phyloP scores from a whole-genome alignment of 2,888 invertebrate species.

The Phoronis australis region DNA sequence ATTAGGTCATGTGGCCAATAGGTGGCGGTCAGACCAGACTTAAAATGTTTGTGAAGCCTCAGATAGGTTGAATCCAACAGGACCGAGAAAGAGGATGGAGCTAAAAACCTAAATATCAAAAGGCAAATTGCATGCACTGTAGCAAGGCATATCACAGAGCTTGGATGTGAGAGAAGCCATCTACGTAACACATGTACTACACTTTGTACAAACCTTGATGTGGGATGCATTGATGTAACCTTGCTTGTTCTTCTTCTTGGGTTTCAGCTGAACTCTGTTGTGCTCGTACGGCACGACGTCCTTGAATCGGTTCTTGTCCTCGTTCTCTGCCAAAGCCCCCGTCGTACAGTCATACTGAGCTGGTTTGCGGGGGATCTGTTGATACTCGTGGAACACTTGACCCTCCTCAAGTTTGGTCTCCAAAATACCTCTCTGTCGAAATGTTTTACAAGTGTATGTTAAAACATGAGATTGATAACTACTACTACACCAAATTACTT shows the following conservation, averaged over 20 bases:
- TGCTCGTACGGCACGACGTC: slow-evolving; percentile 87
- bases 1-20: no score
- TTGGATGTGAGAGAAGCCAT: neutral
- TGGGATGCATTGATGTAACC: slow-evolving; percentile 93
- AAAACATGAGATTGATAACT: no score
- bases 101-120: no score
- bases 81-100: no score
- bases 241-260: slow-evolving; percentile 73
- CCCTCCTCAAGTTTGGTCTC: slow-evolving; percentile 46
- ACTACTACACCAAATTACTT: no score
- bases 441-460: no score
- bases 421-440: slow-evolving; percentile 38
- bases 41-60: no score
- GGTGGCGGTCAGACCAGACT: no score
- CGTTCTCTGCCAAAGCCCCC: slow-evolving; percentile 68
- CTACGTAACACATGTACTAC: neutral
- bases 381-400: slow-evolving; percentile 66
- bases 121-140: no score
- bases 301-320: slow-evolving; percentile 58
- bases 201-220: slow-evolving; percentile 62
- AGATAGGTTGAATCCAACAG: no score
- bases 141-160: no score
- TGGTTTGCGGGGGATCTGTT: slow-evolving; percentile 73
- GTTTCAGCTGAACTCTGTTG: slow-evolving; percentile 76
- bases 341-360: slow-evolving; percentile 40